A percentile compares a stretch with the other conserved stretches of the same genome.
Conservation (phyloP, 2,888 invertebrate species). For the Sesamia inferens region DNA sequence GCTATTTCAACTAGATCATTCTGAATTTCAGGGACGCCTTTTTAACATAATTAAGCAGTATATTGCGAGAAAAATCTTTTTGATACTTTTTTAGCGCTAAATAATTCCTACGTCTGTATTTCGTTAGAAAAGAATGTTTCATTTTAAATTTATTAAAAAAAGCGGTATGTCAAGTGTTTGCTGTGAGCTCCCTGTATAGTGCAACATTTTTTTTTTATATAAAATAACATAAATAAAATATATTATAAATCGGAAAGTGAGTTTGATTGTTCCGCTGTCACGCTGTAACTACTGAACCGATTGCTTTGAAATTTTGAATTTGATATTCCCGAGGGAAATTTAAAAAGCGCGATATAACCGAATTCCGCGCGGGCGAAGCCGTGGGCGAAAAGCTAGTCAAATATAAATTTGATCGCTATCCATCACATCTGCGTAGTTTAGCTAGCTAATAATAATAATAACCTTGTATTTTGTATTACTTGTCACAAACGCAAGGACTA, state of each 20-base stretch:
- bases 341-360: too few relatives aligned
- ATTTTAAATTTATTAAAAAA: constrained; percentile 47
- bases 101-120: constrained; percentile 53
- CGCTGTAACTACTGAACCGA: too few relatives aligned
- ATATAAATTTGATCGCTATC: background rate
- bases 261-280: too few relatives aligned
- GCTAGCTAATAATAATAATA: too few relatives aligned
- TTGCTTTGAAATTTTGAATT: too few relatives aligned
- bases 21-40: constrained; percentile 56
- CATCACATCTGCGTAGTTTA: too few relatives aligned
- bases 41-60: constrained; percentile 67
- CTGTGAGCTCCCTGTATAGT: background rate
- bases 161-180: constrained; percentile 21
- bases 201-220: constrained; percentile 15
- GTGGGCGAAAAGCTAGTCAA: too few relatives aligned
- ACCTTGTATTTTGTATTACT: background rate
- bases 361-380: too few relatives aligned
- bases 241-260: too few relatives aligned
- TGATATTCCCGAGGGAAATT: too few relatives aligned
- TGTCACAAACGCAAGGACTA: constrained; percentile 4
- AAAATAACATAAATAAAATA: too few relatives aligned
- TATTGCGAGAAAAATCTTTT: constrained; percentile 56
- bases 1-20: constrained; percentile 60
- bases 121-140: constrained; percentile 38
- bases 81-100: constrained; percentile 47